phyloP scores from a whole-genome alignment of 2,888 invertebrate genomes.

The Keiferia lycopersicella region DNA sequence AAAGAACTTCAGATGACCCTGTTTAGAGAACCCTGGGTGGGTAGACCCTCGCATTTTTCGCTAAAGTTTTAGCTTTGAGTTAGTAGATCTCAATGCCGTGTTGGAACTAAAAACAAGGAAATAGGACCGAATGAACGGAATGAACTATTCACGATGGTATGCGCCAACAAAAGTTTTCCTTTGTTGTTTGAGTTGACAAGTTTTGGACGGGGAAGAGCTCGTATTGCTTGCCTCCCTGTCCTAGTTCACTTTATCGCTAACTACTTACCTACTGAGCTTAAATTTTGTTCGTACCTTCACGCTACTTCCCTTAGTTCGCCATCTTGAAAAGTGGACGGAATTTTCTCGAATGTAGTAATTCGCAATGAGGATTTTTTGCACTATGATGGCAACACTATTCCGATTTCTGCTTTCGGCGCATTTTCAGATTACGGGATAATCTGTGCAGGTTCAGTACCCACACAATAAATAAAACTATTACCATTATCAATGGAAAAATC shows the following conservation, averaged over 20 bases:
- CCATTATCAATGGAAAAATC: no score
- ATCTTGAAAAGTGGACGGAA: neutral
- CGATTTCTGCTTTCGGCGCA: no score
- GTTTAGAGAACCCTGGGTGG: no score
- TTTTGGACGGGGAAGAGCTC: slow-evolving; percentile 4
- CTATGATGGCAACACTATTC: no score
- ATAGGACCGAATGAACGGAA: slow-evolving; percentile 8
- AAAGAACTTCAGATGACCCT: no score
- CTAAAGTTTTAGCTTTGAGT: no score
- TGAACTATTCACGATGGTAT: slow-evolving; percentile 9
- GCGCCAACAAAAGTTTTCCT: slow-evolving; percentile 7
- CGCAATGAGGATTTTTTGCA: no score
- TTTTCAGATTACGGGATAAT: no score
- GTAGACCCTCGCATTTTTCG: no score
- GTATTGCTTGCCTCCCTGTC: neutral
- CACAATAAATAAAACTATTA: no score
- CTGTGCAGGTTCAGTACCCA: no score
- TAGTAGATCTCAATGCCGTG: neutral
- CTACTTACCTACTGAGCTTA: neutral
- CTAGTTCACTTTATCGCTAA: slow-evolving; percentile 3
- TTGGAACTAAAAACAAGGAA: slow-evolving; percentile 7
- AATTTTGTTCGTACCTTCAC: neutral
- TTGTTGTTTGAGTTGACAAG: slow-evolving; percentile 18
- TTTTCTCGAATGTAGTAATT: no score
- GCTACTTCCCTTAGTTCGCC: neutral